Base-by-base conservation (phyloP, 2,888 invertebrate species). In the Seira musarum region DNA sequence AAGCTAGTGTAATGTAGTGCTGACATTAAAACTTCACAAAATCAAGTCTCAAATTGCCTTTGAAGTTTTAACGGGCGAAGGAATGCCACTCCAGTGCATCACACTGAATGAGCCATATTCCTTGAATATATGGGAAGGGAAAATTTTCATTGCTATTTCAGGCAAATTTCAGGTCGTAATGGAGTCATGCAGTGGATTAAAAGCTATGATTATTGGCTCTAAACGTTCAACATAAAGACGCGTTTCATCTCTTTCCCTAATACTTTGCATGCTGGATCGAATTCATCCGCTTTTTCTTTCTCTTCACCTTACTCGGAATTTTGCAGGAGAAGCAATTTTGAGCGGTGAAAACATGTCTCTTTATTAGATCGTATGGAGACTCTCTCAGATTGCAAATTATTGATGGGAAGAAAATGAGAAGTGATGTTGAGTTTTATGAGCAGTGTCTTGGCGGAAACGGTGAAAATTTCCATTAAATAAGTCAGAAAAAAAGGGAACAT, bases 381-480 rank as follows among this genome's bases (percentile, higher is more conserved):
- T 53, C 15, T 53, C 53, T 13, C 15, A 53, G 53, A 8, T 53
- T 13, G 24, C 35, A 61, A 49, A 68, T 22, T 40, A 40, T 40
- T 63, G 24, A 64, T 30, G 49, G 2, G 68, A 53, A 22, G 17
- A 49, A 53, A 68, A 21, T 17, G 30, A 30, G 30, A 40, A 63
- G 46, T 46, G 30, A 53, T 57, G 22, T 13, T 21, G 17, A 19
- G 25, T 53, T 53, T 53, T 13, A 30, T 30, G 30, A 30, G 35
- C 10, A 66, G 30, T 66, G 25, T 17, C 6, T 10, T 25, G 13
- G 30, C 5, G 68, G 69, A 69, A 68, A n/a, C 46, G 61, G 70
- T 19, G 30, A 30, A 57, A 64, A 70, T 53, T 70, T 69, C 49
- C 53, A 53, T 53, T 53, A 53, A 53, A 53, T 17, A n/a, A 53